Percentiles rank a stretch among this genome's conserved stretches.
Evolutionary conservation across 2,113 vertebrate genomes (phyloP).

Genomic region (Leptobrachium leishanense): DNA sequence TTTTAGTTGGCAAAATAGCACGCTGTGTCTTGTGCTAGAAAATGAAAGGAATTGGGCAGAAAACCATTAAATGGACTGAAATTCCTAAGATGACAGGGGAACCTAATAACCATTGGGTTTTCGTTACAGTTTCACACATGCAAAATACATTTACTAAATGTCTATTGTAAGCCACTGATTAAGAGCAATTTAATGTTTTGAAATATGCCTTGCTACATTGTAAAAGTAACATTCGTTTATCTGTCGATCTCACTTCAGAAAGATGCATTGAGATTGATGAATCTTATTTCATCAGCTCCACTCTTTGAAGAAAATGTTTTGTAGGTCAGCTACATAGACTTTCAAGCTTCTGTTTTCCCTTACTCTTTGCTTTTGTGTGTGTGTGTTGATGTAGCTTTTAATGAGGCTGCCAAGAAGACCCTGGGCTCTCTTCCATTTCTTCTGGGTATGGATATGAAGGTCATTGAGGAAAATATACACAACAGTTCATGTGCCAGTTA

Average conservation of each 20-base stretch:
- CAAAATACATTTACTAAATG: not conserved
- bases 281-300: slow-evolving; percentile 35
- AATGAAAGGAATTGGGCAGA: too few species aligned
- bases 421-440: slow-evolving; percentile 27
- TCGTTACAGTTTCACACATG: too few species aligned
- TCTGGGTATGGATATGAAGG: slow-evolving; percentile 27
- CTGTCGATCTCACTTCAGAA: slow-evolving; percentile 22
- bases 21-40: too few species aligned
- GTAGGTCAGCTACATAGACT: slow-evolving; percentile 28
- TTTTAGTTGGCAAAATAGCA: too few species aligned
- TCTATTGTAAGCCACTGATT: not conserved
- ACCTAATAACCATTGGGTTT: too few species aligned
- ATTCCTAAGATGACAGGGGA: too few species aligned
- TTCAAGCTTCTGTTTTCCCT: slow-evolving; percentile 23
- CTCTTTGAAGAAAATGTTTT: slow-evolving; percentile 44
- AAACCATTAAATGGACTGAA: too few species aligned
- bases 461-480: slow-evolving; percentile 12
- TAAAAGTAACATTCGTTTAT: not conserved
- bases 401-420: slow-evolving; percentile 34
- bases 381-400: slow-evolving; percentile 29
- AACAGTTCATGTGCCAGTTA: slow-evolving; percentile 4
- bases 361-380: slow-evolving; percentile 13
- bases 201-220: not conserved
- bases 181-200: not conserved
- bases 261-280: slow-evolving; percentile 35